Percentiles rank a stretch among this genome's conserved stretches.
phyloP scores from a whole-genome alignment of 2,797 vertebrate genomes.

The Alectoris magna region DNA sequence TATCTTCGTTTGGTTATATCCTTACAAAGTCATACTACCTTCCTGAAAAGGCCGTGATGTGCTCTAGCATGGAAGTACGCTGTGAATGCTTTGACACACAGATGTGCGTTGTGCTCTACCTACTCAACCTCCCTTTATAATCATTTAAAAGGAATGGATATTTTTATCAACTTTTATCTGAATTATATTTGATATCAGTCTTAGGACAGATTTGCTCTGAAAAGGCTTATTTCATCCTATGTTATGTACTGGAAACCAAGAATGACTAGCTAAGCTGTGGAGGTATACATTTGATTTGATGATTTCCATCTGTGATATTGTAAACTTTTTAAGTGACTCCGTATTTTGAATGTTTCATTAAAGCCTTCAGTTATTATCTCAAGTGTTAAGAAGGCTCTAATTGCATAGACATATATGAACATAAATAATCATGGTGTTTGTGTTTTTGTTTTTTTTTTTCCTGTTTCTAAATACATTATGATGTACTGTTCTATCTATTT shows the following conservation, averaged over 20 bases:
- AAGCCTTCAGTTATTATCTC: background rate
- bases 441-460: background rate
- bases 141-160: background rate
- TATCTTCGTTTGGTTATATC: background rate
- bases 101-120: background rate
- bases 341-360: background rate
- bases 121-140: background rate
- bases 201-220: background rate
- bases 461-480: background rate
- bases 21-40: background rate
- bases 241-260: background rate
- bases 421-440: background rate
- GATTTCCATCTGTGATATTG: background rate
- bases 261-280: background rate
- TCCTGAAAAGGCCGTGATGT: background rate
- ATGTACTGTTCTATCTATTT: background rate
- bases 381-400: background rate
- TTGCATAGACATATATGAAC: background rate
- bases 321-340: background rate
- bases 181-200: background rate
- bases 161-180: background rate
- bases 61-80: background rate
- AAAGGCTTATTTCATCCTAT: background rate
- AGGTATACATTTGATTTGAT: background rate
- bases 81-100: background rate